Conservation (phyloP, 1,140 invertebrate species). For the Wasmannia auropunctata region DNA sequence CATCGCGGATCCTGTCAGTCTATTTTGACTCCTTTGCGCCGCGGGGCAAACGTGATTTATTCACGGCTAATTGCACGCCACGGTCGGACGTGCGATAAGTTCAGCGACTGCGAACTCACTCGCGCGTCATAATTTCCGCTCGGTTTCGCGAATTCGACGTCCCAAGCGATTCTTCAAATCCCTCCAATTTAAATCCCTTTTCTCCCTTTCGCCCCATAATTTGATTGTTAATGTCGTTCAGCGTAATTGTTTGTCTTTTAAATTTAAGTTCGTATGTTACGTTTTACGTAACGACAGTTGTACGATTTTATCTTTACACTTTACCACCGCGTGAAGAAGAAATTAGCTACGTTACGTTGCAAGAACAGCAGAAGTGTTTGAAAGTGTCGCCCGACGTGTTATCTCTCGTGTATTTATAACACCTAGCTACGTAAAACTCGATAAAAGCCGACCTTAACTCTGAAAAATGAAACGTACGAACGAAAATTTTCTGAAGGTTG, state of each 20-base stretch:
- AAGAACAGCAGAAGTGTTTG: neutral
- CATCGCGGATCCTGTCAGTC: no score
- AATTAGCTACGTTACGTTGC: neutral
- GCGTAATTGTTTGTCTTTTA: neutral
- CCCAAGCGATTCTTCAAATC: neutral
- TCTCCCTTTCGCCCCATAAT: neutral
- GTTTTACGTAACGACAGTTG: constrained; percentile 1
- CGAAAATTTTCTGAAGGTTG: neutral
- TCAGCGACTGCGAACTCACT: neutral
- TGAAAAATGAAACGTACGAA: neutral
- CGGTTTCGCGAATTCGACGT: neutral
- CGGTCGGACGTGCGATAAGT: neutral
- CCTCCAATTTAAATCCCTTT: no score
- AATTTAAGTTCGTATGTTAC: neutral
- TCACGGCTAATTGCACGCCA: neutral
- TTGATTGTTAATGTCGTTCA: neutral
- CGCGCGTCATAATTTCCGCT: neutral
- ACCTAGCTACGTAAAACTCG: neutral
- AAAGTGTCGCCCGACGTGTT: neutral
- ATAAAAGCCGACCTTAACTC: neutral
- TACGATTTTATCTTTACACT: neutral
- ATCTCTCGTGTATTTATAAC: neutral
- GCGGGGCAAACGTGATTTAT: neutral
- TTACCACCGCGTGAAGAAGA: neutral
- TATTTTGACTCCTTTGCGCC: neutral